These are phyloP conservation scores for Trichogramma dendrolimi DNA, from an alignment of 2,888 invertebrate species.

Conservation along the genomic window DNA sequence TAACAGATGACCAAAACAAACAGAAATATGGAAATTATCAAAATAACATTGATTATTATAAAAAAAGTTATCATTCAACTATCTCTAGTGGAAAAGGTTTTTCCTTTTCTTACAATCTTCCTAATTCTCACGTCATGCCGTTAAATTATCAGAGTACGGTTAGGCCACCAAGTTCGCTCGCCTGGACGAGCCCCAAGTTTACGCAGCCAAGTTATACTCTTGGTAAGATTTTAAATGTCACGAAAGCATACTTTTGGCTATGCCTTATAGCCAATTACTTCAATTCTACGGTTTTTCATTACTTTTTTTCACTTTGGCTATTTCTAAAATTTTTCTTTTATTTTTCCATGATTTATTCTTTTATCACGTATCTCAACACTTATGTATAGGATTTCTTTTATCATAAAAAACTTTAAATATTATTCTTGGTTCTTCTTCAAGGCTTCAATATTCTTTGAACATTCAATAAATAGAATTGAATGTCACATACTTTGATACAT, in stretches of 20 bases:
- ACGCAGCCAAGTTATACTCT: conserved; percentile 42
- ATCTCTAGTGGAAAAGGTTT: too few species aligned
- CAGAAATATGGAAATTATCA: conserved; percentile 31
- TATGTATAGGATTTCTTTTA: background rate
- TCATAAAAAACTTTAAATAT: background rate
- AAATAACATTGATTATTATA: conserved; percentile 27
- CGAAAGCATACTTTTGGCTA: background rate
- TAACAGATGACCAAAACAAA: conserved; percentile 34
- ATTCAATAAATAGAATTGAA: too few species aligned
- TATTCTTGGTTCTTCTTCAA: background rate
- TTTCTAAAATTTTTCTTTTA: too few species aligned
- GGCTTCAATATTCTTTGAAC: background rate
- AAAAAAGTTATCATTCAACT: conserved; percentile 8
- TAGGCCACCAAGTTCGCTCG: conserved; percentile 35
- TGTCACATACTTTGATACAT: too few species aligned
- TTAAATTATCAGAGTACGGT: conserved; percentile 45
- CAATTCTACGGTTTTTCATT: too few species aligned
- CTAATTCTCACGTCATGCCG: conserved; percentile 42
- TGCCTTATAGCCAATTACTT: background rate
- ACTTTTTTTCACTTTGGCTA: too few species aligned
- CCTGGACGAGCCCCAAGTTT: conserved; percentile 42
- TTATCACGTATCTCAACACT: background rate
- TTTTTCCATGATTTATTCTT: background rate
- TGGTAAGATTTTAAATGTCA: conserved; percentile 45
- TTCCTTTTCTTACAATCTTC: background rate